These are phyloP conservation scores for Emydoidea blandingii DNA, from an alignment of 2,797 vertebrate genomes.

Conservation along the genomic window DNA sequence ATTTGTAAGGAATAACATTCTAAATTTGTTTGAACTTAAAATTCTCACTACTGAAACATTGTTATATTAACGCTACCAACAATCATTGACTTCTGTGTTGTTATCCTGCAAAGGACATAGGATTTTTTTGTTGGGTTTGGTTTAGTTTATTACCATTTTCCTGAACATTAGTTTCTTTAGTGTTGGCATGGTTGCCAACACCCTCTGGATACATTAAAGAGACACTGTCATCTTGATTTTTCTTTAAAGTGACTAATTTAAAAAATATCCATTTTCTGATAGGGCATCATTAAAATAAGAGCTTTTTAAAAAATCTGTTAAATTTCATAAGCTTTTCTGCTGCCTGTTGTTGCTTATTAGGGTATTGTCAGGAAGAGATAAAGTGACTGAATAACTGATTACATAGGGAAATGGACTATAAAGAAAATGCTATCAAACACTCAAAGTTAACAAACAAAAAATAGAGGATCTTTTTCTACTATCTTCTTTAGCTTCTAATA, in stretches of 20 bases:
- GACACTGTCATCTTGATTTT: slow-evolving; percentile 9
- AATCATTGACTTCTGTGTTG: not conserved
- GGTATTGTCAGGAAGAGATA: not conserved
- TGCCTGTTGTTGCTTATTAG: not conserved
- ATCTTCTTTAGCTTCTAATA: not conserved
- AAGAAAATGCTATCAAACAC: not conserved
- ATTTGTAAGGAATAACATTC: not conserved
- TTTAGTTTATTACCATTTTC: not conserved
- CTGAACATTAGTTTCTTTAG: slow-evolving; percentile 30
- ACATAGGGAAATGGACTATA: not conserved
- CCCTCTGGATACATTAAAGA: not conserved
- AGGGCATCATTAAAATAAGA: not conserved
- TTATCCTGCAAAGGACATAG: not conserved
- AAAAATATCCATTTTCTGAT: not conserved
- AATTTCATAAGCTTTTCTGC: not conserved
- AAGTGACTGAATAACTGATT: not conserved
- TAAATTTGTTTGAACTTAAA: slow-evolving; percentile 28
- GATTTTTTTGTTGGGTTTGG: not conserved
- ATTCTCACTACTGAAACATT: not conserved
- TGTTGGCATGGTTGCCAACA: slow-evolving; percentile 6
- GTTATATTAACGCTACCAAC: not conserved
- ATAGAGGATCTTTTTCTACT: not conserved
- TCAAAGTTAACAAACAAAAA: not conserved
- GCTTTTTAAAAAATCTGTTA: not conserved
- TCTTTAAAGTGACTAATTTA: not conserved